These are phyloP conservation scores for Oscheius sp. DNA, from an alignment of 2,888 invertebrate species.

Conservation along the genomic window DNA sequence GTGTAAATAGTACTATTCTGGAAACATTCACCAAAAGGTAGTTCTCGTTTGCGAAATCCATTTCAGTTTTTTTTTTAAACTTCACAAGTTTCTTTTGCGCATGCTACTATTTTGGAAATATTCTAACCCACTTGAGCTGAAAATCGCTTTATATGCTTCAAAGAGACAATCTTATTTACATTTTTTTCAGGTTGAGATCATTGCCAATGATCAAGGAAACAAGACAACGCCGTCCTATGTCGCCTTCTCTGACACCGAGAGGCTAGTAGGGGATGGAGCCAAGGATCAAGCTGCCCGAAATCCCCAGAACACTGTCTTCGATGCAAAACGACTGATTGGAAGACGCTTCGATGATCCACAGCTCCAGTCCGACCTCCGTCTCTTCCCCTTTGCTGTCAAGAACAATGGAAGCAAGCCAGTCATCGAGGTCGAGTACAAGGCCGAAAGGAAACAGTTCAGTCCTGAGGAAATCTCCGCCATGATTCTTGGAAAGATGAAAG, in stretches of 20 bases:
- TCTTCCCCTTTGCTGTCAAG: constrained; percentile 72
- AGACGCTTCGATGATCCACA: constrained; percentile 75
- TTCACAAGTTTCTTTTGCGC: no score
- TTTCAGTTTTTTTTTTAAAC: no score
- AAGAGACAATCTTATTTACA: no score
- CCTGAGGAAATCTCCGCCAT: constrained; percentile 73
- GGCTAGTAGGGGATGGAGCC: constrained; percentile 76
- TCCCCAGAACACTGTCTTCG: constrained; percentile 71
- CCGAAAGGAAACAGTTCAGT: constrained; percentile 81
- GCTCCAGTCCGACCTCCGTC: constrained; percentile 70
- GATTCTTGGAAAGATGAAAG: constrained; percentile 72
- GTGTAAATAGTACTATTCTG: no score
- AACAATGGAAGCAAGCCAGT: constrained; percentile 58
- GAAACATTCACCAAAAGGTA: no score
- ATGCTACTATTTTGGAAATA: no score
- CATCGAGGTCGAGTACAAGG: constrained; percentile 84
- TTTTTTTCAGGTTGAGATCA: constrained; percentile 75
- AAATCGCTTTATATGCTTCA: no score
- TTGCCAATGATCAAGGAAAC: constrained; percentile 79
- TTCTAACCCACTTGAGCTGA: no score
- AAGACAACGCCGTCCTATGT: constrained; percentile 81
- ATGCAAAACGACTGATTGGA: constrained; percentile 75
- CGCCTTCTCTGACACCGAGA: constrained; percentile 76
- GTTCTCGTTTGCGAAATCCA: no score
- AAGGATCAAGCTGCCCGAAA: constrained; percentile 77